phyloP scores from a whole-genome alignment of 2,113 vertebrate species.

The Mus spicilegus region DNA sequence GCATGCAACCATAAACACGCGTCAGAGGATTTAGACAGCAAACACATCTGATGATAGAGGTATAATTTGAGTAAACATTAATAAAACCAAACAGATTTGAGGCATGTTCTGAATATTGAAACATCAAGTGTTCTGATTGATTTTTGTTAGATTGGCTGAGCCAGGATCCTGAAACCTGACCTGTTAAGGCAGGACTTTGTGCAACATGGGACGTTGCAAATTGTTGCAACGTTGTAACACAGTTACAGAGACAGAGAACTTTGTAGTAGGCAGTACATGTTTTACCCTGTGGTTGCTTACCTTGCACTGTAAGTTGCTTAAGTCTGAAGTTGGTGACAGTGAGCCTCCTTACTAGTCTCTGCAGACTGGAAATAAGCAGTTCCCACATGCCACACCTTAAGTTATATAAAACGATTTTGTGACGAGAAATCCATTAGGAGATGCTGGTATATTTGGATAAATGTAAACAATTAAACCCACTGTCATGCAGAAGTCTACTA shows the following conservation, averaged over 20 bases:
- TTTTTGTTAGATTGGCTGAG: constrained; percentile 41
- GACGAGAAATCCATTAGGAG: constrained; percentile 39
- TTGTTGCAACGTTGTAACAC: constrained; percentile 46
- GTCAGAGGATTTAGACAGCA: constrained; percentile 14
- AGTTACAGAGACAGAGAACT: neutral
- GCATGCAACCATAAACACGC: neutral
- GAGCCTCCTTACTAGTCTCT: constrained; percentile 29
- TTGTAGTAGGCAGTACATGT: neutral
- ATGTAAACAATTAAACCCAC: constrained; percentile 57
- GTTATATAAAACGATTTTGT: constrained; percentile 40
- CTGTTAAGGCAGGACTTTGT: constrained; percentile 21
- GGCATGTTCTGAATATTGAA: constrained; percentile 36
- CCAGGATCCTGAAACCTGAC: constrained; percentile 21
- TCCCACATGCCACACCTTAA: constrained; percentile 26
- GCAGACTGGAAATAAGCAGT: constrained; percentile 41
- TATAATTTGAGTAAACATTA: constrained; percentile 43
- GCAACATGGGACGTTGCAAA: constrained; percentile 18
- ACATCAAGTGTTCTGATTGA: neutral
- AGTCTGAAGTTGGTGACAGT: neutral
- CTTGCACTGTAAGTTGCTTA: constrained; percentile 30
- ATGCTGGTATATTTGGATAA: constrained; percentile 46
- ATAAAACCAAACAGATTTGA: constrained; percentile 9
- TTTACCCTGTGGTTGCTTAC: constrained; percentile 38
- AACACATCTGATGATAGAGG: neutral
- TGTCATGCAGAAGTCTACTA: constrained; percentile 41